Evolutionary conservation across 2,888 invertebrate genomes (phyloP), one percentile per base, ranked within the genome.

Genomic region (Zaprionus lineosus): DNA sequence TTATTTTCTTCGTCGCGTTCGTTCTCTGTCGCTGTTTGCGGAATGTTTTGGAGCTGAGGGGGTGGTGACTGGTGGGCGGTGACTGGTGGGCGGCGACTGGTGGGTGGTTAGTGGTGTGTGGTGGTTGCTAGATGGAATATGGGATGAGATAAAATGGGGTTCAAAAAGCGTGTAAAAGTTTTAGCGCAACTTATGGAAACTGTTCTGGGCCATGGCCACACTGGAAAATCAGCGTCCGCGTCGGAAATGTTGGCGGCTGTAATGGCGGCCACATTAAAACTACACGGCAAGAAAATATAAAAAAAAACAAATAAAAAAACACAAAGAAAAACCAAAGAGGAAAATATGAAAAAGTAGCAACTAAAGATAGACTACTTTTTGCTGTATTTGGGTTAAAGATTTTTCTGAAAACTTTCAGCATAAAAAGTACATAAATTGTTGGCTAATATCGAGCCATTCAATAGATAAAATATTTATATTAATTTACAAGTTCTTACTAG

Each of bases 101-200:
- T 21, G 8, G 15, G 48, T 21, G 26, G 11, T 8, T 3, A 5
- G 4, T 7, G 19, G 19, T 3, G 19, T 19, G 19, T 19, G 19
- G 19, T 3, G 19, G 19, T 12, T 9, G 31, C 5, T 16, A 6
- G 14, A 39, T 21, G 19, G 28, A 40, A n/a, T n/a, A n/a, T n/a
- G n/a, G n/a, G n/a, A n/a, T n/a, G n/a, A n/a, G n/a, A n/a, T n/a
- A n/a, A n/a, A 28, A 44, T 31, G 41, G 43, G 14, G 57, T 44
- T 59, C 57, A 83, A 79, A 64, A 72, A 63, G 76, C 77, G 76
- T 79, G 61, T 84, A 84, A 84, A 79, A 79, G 60, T 84, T 79
- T 81, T 74, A 68, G 74, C 59, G 47, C 60, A 84, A 84, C 82
- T 84, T 84, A 79, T 84, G 76, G 77, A 77, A 77, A 77, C 84